Evolutionary conservation across 2,797 vertebrate genomes (phyloP), one percentile per base, ranked within the genome.

Genomic region (Linurgus olivaceus): DNA sequence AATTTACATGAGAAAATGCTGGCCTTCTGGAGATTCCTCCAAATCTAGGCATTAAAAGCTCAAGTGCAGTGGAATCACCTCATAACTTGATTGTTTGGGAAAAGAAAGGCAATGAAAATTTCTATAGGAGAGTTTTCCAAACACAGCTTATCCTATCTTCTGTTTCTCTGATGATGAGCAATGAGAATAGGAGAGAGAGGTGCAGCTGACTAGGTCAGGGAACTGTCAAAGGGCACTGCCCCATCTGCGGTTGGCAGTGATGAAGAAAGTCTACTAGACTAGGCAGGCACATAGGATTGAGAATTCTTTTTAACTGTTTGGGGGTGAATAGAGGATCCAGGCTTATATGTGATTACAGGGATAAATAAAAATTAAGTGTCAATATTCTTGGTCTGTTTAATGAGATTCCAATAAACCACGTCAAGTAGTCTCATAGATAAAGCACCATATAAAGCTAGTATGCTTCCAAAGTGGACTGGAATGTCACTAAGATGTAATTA

Each of bases 401-500:
- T 44, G 62, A 75, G n/a, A 91, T 74, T 65, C 47, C 47, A 77
- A 2, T 58, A 77, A 89, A 68, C 5, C 31, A 55, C 1, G 2
- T 68, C 82, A 52, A 90, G 71, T 33, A 75, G 31, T 70, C 35
- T 86, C 57, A 59, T 14, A 67, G 52, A 40, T 21, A 73, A 93
- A 86, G 20, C 29, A 85, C 23, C 47, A 14, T 58, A 11, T 86
- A 76, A 83, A 83, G 29, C 29, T 80, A 73, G 17, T 59, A 54
- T 57, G 71, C 59, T 88, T 40, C 63, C 45, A 65, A 83, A 86
- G 52, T 29, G 57, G 72, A 66, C 55, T 88, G 81, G 63, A 78
- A 81, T 96, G 92, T 91, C 51, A 81, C 48, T 94, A 75, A 95
- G 80, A 86, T 95, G 59, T 95, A 93, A 94, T 90, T 93, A 83